phyloP scores from a whole-genome alignment of 2,888 invertebrate genomes.

The Cerceris ruficornis region DNA sequence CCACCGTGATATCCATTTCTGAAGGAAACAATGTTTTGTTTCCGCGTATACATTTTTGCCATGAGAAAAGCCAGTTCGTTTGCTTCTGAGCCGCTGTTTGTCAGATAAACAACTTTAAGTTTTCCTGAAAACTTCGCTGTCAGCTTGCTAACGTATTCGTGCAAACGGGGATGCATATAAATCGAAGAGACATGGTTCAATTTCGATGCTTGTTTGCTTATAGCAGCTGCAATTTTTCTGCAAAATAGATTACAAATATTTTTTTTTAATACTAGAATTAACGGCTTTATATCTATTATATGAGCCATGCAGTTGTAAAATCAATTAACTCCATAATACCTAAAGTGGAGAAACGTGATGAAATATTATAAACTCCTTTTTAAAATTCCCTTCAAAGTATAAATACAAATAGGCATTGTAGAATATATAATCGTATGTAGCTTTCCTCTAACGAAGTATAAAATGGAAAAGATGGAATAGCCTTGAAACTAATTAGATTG shows the following conservation, averaged over 20 bases:
- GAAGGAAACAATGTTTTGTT: slow-evolving; percentile 92
- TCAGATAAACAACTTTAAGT: slow-evolving; percentile 94
- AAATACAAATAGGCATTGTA: too few species aligned
- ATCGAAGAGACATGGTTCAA: slow-evolving; percentile 97
- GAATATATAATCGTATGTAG: too few species aligned
- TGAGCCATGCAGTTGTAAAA: not conserved
- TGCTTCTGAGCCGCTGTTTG: slow-evolving; percentile 98
- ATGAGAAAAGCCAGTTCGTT: slow-evolving; percentile 96
- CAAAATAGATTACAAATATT: slow-evolving; percentile 62
- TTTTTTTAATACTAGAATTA: not conserved
- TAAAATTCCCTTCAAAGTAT: too few species aligned
- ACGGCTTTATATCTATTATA: not conserved
- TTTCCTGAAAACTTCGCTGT: slow-evolving; percentile 91
- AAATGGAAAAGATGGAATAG: too few species aligned
- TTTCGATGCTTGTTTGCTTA: slow-evolving; percentile 89
- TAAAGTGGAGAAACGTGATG: too few species aligned
- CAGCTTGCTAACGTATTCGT: slow-evolving; percentile 94
- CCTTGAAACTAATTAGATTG: too few species aligned
- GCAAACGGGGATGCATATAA: slow-evolving; percentile 94
- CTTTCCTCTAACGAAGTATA: too few species aligned
- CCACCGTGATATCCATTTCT: slow-evolving; percentile 97
- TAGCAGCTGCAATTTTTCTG: slow-evolving; percentile 92
- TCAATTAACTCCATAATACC: too few species aligned
- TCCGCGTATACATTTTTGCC: slow-evolving; percentile 92
- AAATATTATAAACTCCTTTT: too few species aligned